These are phyloP conservation scores for Macrochelys suwanniensis DNA, from an alignment of 2,797 vertebrate genomes.

Conservation along the genomic window DNA sequence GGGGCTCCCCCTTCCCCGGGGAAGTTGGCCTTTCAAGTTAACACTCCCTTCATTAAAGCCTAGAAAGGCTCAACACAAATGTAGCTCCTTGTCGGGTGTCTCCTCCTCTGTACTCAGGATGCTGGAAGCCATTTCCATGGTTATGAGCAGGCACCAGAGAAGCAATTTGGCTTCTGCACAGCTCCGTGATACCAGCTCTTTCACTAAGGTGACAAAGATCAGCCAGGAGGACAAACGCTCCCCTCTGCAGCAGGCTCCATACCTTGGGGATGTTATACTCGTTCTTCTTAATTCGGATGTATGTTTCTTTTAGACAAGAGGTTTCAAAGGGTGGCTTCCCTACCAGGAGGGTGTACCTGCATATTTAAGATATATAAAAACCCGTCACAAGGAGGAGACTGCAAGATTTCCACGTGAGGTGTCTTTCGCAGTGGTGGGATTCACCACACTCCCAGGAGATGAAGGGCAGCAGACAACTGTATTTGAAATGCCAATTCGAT, in stretches of 20 bases:
- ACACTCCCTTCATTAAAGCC: background rate
- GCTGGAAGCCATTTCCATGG: background rate
- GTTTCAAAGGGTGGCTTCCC: constrained; percentile 98
- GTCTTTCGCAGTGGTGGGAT: background rate
- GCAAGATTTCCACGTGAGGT: background rate
- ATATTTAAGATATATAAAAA: background rate
- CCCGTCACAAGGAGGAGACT: rapidly evolving
- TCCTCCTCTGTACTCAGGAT: background rate
- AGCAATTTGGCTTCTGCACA: background rate
- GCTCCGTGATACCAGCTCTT: background rate
- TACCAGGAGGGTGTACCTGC: constrained; percentile 96
- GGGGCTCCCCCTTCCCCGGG: background rate
- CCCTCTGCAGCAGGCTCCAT: rapidly evolving
- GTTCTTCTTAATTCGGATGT: constrained; percentile 97
- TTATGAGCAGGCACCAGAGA: background rate
- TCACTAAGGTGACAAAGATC: background rate
- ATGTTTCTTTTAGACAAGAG: constrained; percentile 96
- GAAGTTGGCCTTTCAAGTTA: background rate
- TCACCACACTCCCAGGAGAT: rapidly evolving
- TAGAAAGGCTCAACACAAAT: background rate
- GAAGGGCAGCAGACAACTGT: rapidly evolving
- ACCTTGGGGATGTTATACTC: constrained; percentile 95
- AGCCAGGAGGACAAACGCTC: background rate
- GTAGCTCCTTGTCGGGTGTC: background rate
- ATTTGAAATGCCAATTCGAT: rapidly evolving